Conservation (phyloP, 2,888 invertebrate species). For the Megaustenia siamemsis region DNA sequence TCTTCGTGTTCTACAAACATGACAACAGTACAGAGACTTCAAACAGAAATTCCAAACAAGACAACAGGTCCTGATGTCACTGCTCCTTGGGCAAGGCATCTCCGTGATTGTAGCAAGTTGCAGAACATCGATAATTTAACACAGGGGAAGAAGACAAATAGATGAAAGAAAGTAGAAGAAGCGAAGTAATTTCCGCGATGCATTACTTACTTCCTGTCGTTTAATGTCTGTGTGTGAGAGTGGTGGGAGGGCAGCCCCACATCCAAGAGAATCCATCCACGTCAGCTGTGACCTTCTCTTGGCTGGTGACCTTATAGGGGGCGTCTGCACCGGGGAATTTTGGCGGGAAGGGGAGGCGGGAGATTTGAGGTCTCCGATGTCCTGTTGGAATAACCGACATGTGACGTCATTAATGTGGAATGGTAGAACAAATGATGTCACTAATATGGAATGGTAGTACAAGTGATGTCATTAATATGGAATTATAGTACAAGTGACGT, state of each 20-base stretch:
- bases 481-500: background rate
- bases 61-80: no score
- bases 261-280: slow-evolving; percentile 77
- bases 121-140: no score
- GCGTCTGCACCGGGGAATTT: slow-evolving; percentile 67
- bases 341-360: slow-evolving; percentile 59
- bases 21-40: no score
- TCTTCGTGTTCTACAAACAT: no score
- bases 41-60: no score
- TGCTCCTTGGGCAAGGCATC: no score
- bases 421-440: no score
- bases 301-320: slow-evolving; percentile 70
- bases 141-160: no score
- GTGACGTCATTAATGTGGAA: background rate
- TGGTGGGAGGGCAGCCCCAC: slow-evolving; percentile 59
- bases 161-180: no score
- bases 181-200: no score
- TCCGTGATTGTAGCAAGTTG: no score
- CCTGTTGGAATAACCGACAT: background rate
- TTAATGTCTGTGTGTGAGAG: slow-evolving; percentile 72
- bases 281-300: slow-evolving; percentile 71
- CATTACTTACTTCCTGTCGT: slow-evolving; percentile 71
- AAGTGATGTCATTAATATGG: background rate
- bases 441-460: no score
- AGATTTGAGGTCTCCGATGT: slow-evolving; percentile 69